Evolutionary conservation across 2,797 vertebrate species (phyloP), one percentile per base, ranked within the genome.

Genomic region (Acanthopagrus latus): DNA sequence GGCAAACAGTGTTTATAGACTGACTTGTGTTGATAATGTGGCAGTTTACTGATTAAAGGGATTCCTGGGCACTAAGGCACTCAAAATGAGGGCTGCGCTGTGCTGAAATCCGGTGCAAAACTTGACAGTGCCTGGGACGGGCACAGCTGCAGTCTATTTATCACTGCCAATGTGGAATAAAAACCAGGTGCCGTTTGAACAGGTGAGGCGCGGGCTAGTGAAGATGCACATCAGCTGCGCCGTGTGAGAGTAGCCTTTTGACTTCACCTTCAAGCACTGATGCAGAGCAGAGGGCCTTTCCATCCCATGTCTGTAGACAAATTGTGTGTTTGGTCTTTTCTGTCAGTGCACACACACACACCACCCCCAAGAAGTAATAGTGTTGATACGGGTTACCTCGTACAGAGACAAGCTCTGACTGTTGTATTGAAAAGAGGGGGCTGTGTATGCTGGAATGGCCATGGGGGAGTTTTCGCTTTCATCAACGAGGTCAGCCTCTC

Each of bases 401-500:
- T 62, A 80, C 81, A 60, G 76, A 91, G 85, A 88, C 89, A 76
- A 80, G 78, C 79, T 41, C 74, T 76, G 82, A 52, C 81, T 86
- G 82, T 84, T 84, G 90, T 82, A 75, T 83, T 74, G 85, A 74
- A 69, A 74, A 74, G 74, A 83, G 81, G 83, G 81, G 82, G 86
- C 44, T 46, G 80, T 79, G 81, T 71, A 48, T 41, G 67, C 71
- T 1, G 64, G n/a, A 23, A 80, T 78, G 84, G 87, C 90, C 89
- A 74, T 74, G 82, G 84, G 88, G 89, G 89, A 84, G 79, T 84
- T 91, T 81, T 86, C 18, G 43, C 86, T 91, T 93, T 92, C 88
- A 88, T 92, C 90, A 89, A 77, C 63, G 86, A 88, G 89, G 91
- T 92, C 91, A 88, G 85, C 80, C 80, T 85, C 91, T 92, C 88